A percentile compares a stretch with the other conserved stretches of the same genome.
phyloP scores from a whole-genome alignment of 2,888 invertebrate species.

The Drosophila limbata region DNA sequence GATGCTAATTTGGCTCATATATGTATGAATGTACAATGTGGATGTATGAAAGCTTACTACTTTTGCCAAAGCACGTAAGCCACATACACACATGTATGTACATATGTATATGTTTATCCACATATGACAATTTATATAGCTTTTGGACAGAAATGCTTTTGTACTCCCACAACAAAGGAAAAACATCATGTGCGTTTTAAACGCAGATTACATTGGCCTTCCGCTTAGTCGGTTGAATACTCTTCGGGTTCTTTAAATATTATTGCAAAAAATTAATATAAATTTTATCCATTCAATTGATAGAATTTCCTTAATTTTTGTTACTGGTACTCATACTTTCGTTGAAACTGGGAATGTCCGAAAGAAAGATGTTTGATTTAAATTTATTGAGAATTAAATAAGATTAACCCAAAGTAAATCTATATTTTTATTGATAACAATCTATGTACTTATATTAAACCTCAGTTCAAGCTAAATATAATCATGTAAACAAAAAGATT shows the following conservation, averaged over 20 bases:
- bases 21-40: constrained; percentile 4
- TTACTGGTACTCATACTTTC: neutral
- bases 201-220: constrained; percentile 7
- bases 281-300: neutral
- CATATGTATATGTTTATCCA: neutral
- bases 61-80: constrained; percentile 25
- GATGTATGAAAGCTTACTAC: neutral
- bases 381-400: neutral
- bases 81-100: neutral
- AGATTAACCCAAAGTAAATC: neutral
- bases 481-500: neutral
- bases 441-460: neutral
- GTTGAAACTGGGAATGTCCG: neutral
- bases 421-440: neutral
- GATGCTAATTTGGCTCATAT: constrained; percentile 8
- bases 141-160: constrained; percentile 20
- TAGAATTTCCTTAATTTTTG: neutral
- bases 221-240: constrained; percentile 33
- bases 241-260: constrained; percentile 3
- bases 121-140: neutral
- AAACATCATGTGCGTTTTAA: constrained; percentile 23
- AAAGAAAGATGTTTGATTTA: neutral
- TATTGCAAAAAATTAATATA: neutral
- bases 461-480: neutral
- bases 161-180: constrained; percentile 26